A percentile compares a stretch with the other conserved stretches of the same genome.
phyloP scores from a whole-genome alignment of 2,113 vertebrate species.

The Mola mola region DNA sequence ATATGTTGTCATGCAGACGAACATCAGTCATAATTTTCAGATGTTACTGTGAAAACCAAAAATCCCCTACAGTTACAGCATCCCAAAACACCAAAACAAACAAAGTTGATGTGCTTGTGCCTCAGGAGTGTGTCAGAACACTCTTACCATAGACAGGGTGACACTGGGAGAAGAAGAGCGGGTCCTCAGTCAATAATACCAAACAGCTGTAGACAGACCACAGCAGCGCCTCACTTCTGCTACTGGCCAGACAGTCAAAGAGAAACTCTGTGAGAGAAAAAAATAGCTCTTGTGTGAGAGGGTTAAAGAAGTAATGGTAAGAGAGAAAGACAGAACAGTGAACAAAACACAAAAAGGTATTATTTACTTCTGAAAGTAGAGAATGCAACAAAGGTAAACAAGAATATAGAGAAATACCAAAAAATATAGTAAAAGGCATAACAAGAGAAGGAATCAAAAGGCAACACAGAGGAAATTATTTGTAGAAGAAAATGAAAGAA shows the following conservation, averaged over 20 bases:
- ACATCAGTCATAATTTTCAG: background rate
- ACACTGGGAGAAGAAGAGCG: constrained; percentile 93
- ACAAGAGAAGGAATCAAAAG: constrained; percentile 3
- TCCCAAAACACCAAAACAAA: background rate
- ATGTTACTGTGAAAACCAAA: background rate
- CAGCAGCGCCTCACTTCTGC: constrained; percentile 85
- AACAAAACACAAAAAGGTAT: too few relatives aligned
- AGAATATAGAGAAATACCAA: background rate
- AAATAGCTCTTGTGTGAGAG: too few relatives aligned
- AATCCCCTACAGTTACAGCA: background rate
- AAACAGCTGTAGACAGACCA: constrained; percentile 91
- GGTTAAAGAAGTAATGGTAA: constrained; percentile 1
- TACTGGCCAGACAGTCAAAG: constrained; percentile 69
- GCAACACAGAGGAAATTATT: constrained; percentile 10
- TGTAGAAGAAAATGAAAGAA: constrained; percentile 17
- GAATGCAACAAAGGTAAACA: background rate
- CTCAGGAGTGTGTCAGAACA: background rate
- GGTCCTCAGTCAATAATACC: constrained; percentile 88
- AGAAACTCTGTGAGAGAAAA: constrained; percentile 70
- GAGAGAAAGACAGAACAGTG: background rate
- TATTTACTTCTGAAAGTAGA: background rate
- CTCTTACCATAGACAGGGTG: constrained; percentile 94
- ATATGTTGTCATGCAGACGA: too few relatives aligned
- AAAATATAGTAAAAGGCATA: background rate
- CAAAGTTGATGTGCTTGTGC: background rate